phyloP scores from a whole-genome alignment of 1,140 invertebrate species.

The Zeugodacus cucurbitae region DNA sequence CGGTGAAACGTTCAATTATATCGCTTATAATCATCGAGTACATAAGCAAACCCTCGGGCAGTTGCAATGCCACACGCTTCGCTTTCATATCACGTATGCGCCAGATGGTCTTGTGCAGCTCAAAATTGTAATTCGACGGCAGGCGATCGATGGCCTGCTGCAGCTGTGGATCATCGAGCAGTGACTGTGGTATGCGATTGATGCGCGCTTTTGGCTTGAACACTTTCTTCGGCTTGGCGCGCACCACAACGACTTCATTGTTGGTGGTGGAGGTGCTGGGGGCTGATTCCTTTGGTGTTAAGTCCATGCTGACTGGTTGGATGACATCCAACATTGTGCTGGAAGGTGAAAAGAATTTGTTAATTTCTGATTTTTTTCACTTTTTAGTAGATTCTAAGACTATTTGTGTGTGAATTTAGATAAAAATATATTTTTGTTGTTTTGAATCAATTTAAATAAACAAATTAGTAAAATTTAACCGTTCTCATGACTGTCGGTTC shows the following conservation, averaged over 20 bases:
- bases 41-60: slow-evolving; percentile 94
- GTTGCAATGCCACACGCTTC: slow-evolving; percentile 93
- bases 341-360: slow-evolving; percentile 20
- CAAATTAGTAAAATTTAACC: no score
- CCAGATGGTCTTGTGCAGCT: slow-evolving; percentile 98
- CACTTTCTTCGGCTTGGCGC: slow-evolving; percentile 81
- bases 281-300: not conserved
- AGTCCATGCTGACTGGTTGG: slow-evolving; percentile 46
- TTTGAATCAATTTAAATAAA: no score
- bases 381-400: no score
- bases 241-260: slow-evolving; percentile 73
- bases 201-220: slow-evolving; percentile 77
- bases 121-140: slow-evolving; percentile 98
- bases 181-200: slow-evolving; percentile 86
- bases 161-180: slow-evolving; percentile 82
- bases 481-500: no score
- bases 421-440: no score
- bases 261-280: not conserved
- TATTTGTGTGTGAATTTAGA: no score
- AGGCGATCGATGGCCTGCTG: slow-evolving; percentile 79
- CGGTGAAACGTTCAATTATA: slow-evolving; percentile 93
- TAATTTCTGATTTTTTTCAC: no score
- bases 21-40: slow-evolving; percentile 94
- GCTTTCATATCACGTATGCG: slow-evolving; percentile 84
- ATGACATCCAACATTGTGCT: slow-evolving; percentile 59